Evolutionary conservation across 2,888 invertebrate genomes (phyloP), one percentile per base, ranked within the genome.

Genomic region (Scrobipalpa atriplicella): DNA sequence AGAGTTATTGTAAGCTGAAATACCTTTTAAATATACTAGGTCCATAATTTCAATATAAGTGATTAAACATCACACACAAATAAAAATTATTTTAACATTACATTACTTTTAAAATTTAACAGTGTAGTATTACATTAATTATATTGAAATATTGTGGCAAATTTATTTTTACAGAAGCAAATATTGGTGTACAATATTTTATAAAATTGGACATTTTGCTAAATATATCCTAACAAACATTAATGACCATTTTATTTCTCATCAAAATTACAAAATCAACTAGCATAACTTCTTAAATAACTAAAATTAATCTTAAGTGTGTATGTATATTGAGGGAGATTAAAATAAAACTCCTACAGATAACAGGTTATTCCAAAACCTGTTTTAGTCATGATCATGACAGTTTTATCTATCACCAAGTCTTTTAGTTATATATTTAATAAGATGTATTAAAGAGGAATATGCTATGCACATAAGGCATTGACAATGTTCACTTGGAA

Each of bases 81-180:
- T 69, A 76, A 73, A 72, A 66, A 75, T 19, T 7, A 19, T 43
- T 38, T 54, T 39, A 39, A 52, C 54, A 56, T 18, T 56, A 56
- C 41, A 64, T 64, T 64, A 65, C 64, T n/a, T 69, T 69, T 66
- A 73, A 75, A 75, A 72, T 66, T 72, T 75, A 76, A 78, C 78
- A 78, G 77, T 78, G 76, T 75, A 72, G 74, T 74, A 64, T 29
- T 60, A 18, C 11, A 38, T 38, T 38, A 16, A 67, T 67, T 73
- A 13, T 56, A 21, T 71, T 72, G 69, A 70, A 75, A 77, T 75
- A 69, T 76, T 78, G 77, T 72, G 69, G 73, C 70, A 18, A 47
- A 67, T 69, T 51, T 65, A 61, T 63, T 63, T 62, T 66, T 66
- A 63, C 65, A 66, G 54, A 71, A 71, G 68, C 70, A 38, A 64